Conservation (phyloP, 1,140 invertebrate species). For the Pseudachorutes palmiensis region DNA sequence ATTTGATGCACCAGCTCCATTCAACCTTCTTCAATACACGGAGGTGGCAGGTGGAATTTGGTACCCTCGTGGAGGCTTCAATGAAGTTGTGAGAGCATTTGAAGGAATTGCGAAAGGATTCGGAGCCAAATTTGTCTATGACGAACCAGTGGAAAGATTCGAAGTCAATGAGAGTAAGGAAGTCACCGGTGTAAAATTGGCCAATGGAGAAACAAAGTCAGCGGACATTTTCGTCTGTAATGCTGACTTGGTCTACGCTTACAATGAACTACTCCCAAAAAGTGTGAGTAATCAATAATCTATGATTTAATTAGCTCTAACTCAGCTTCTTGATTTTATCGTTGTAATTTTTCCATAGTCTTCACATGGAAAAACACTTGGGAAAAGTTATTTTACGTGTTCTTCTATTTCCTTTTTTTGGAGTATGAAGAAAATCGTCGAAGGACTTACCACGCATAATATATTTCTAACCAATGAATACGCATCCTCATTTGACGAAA, state of each 20-base stretch:
- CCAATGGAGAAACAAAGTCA: background rate
- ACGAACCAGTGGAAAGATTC: background rate
- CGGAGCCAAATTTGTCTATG: background rate
- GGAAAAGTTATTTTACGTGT: background rate
- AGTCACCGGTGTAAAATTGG: background rate
- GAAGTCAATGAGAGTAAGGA: background rate
- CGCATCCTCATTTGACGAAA: background rate
- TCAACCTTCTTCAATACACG: background rate
- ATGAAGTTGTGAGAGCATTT: background rate
- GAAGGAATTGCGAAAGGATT: background rate
- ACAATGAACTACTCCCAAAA: background rate
- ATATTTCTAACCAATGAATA: background rate
- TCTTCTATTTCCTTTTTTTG: constrained; percentile 4
- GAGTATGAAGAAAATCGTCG: background rate
- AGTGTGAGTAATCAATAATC: no score
- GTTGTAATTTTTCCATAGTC: background rate
- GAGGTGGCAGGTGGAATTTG: constrained; percentile 1
- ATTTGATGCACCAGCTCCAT: constrained; percentile 1
- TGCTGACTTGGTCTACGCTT: constrained; percentile 6
- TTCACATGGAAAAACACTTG: background rate
- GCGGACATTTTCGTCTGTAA: background rate
- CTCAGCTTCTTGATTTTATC: background rate
- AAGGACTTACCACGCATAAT: background rate
- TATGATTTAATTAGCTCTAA: no score
- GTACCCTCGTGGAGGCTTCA: background rate